A percentile compares a stretch with the other conserved stretches of the same genome.
phyloP scores from a whole-genome alignment of 2,113 vertebrate genomes.

The human region DNA sequence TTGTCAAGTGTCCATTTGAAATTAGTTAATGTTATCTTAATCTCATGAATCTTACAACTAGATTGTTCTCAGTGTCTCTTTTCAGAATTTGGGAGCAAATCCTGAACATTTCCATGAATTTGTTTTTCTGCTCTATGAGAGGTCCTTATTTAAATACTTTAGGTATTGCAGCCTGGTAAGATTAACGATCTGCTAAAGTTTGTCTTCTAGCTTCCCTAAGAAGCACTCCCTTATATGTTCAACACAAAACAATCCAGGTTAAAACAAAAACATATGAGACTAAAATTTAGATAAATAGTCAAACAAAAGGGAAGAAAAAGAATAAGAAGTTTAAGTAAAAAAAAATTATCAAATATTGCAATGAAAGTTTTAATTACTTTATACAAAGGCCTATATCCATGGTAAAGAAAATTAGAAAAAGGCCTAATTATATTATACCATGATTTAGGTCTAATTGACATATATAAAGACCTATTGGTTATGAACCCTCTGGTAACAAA shows the following conservation, averaged over 20 bases:
- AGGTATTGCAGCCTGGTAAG: not conserved
- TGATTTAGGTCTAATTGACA: not conserved
- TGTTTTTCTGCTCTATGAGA: not conserved
- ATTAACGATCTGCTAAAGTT: not conserved
- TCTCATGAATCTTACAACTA: not conserved
- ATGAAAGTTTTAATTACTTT: not conserved
- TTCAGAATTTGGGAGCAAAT: not conserved
- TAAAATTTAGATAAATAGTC: not conserved
- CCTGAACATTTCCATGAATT: not conserved
- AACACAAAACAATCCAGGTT: not conserved
- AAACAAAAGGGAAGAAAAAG: not conserved
- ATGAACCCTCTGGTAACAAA: not conserved
- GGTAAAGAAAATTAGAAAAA: not conserved
- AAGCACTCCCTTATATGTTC: not conserved
- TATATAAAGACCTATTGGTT: not conserved
- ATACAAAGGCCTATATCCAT: not conserved
- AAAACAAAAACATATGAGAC: conserved; percentile 18
- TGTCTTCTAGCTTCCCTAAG: not conserved
- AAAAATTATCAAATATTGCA: not conserved
- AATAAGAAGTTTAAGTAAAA: not conserved
- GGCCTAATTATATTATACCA: not conserved
- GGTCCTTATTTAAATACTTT: not conserved
- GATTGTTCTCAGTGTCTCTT: not conserved
- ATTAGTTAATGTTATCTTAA: not conserved
- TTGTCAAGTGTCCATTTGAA: not conserved